Conservation (phyloP, 2,797 vertebrate genomes). For the Mormyrus hasselquistii region DNA sequence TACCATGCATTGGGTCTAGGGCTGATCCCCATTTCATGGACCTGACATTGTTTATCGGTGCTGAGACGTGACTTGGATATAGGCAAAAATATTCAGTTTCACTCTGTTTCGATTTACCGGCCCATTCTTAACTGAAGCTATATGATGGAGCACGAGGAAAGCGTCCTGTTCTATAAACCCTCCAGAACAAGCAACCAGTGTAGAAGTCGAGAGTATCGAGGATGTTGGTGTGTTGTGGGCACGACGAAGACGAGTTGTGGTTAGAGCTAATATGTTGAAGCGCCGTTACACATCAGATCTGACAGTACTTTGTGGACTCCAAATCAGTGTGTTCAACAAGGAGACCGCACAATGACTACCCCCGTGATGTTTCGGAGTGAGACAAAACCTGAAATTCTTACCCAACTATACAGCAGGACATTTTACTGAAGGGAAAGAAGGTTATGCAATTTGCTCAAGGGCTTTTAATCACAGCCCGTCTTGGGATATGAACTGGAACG, state of each 20-base stretch:
- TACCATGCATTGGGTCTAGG: not conserved
- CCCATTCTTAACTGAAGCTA: not conserved
- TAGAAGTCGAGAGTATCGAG: not conserved
- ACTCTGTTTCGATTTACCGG: not conserved
- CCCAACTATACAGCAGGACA: not conserved
- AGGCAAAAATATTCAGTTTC: not conserved
- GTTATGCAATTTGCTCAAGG: conserved; percentile 1
- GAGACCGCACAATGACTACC: not conserved
- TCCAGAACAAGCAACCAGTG: not conserved
- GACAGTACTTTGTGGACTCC: not conserved
- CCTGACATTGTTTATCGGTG: not conserved
- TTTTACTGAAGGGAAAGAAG: not conserved
- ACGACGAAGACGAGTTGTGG: not conserved
- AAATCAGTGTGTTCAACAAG: not conserved
- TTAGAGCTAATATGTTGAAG: not conserved
- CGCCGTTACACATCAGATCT: not conserved
- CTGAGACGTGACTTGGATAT: not conserved
- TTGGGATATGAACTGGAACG: not conserved
- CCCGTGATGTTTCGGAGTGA: not conserved
- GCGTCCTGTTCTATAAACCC: not conserved
- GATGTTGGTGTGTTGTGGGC: not conserved
- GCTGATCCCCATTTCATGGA: not conserved
- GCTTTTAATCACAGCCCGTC: not conserved
- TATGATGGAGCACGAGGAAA: not conserved
- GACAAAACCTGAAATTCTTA: not conserved